Percentiles rank a stretch among this genome's conserved stretches.
These are phyloP conservation scores for Neoaliturus tenellus DNA, from an alignment of 2,888 invertebrate species.

Conservation along the genomic window DNA sequence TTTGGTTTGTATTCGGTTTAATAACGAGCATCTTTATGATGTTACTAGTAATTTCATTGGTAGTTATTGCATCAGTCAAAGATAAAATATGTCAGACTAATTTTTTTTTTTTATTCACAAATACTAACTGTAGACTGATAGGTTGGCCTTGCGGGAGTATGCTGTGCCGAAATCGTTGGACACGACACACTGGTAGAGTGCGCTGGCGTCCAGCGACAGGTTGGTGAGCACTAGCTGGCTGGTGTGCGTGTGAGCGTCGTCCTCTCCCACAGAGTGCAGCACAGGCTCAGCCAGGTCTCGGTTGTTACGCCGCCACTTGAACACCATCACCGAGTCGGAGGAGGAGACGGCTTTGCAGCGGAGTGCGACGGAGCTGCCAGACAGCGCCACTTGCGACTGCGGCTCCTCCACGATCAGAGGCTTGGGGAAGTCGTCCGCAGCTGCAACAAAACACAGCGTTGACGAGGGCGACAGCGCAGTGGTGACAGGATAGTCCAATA, in stretches of 20 bases:
- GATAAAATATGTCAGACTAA: too few relatives aligned
- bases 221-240: conserved; percentile 80
- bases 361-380: conserved; percentile 89
- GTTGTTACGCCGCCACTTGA: conserved; percentile 94
- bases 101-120: too few relatives aligned
- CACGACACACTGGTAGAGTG: conserved; percentile 95
- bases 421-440: conserved; percentile 85
- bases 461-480: too few relatives aligned
- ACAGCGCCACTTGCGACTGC: conserved; percentile 87
- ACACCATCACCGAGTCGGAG: conserved; percentile 83
- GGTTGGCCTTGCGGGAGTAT: conserved; percentile 90
- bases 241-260: conserved; percentile 60
- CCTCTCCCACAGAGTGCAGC: conserved; percentile 45
- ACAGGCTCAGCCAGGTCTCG: conserved; percentile 73
- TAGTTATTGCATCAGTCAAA: too few relatives aligned
- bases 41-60: too few relatives aligned
- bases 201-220: conserved; percentile 88
- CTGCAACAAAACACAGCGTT: too few relatives aligned
- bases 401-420: conserved; percentile 91
- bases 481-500: too few relatives aligned
- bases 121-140: conserved; percentile 87
- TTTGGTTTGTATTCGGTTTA: too few relatives aligned
- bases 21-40: too few relatives aligned
- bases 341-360: conserved; percentile 89
- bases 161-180: conserved; percentile 92